Evolutionary conservation across 2,113 vertebrate genomes (phyloP), one percentile per base, ranked within the genome.

Genomic region (Vulpes vulpes): DNA sequence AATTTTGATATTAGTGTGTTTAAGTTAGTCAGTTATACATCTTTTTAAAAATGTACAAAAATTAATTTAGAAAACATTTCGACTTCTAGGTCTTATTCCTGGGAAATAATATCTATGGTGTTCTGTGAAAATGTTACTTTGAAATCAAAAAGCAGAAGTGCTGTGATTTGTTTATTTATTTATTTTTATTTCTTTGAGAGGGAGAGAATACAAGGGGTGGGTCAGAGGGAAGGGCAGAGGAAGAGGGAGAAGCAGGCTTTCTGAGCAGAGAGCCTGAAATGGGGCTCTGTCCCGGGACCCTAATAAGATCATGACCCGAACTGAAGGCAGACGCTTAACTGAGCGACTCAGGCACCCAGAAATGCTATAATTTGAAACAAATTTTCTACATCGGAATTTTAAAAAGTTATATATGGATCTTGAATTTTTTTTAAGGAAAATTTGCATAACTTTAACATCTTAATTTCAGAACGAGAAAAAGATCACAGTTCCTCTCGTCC

Each of bases 401-500:
- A 2, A 76, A 89, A 96, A 96, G 32, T 25, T 95, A 35, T 25
- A 35, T 71, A 55, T 74, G 55, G n/a, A 32, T 93, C 5, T 94
- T 49, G 5, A 64, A 81, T 89, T 55, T 88, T 85, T 96, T 76
- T 80, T 8, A 79, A 94, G 62, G n/a, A 64, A 94, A 89, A 95
- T 85, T 92, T 88, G 10, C 27, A 49, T 95, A 53, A 84, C 22
- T 88, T 55, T 74, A 84, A 86, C 49, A 38, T 96, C n/a, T 98
- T 8, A 23, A 93, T 65, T 98, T 49, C 95, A 99, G 99, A 99
- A 84, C 99, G 99, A 49, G 99, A 99, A 97, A 99, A 99, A 89
- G 99, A 99, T 98, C 99, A 99, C 65, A 99, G 99, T 64, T 99
- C 99, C 0, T 99, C 99, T 3, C 99, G 99, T 91, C 99, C 99